Evolutionary conservation across 2,113 vertebrate genomes (phyloP).

Genomic region (Pachypanchax playfairii): DNA sequence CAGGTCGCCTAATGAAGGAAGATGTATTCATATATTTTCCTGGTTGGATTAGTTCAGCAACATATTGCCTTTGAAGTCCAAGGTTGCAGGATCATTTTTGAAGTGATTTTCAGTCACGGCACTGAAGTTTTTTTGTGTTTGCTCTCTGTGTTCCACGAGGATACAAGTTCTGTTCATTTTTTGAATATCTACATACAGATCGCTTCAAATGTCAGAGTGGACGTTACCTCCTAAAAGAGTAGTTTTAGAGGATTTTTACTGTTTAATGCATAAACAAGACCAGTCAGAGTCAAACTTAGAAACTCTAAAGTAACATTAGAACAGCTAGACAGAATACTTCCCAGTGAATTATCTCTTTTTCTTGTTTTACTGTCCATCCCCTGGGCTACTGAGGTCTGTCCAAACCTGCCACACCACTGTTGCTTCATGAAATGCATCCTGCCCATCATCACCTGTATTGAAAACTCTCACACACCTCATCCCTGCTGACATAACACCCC

Average conservation of each 20-base stretch:
- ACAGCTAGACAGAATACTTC: slow-evolving; percentile 21
- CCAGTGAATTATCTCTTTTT: background rate
- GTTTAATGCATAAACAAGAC: background rate
- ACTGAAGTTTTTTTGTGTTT: slow-evolving; percentile 67
- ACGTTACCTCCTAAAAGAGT: slow-evolving; percentile 15
- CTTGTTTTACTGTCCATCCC: slow-evolving; percentile 34
- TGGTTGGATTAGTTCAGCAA: slow-evolving; percentile 69
- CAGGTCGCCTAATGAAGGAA: slow-evolving; percentile 78
- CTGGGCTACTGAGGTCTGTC: slow-evolving; percentile 37
- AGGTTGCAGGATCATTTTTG: slow-evolving; percentile 70
- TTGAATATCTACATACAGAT: slow-evolving; percentile 39
- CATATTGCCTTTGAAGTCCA: slow-evolving; percentile 76
- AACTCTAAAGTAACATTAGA: background rate
- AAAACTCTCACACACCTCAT: slow-evolving; percentile 67
- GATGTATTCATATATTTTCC: slow-evolving; percentile 76
- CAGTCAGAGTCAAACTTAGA: too few relatives aligned
- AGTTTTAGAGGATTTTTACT: slow-evolving; percentile 25
- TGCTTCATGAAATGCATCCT: slow-evolving; percentile 48
- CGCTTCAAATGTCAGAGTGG: background rate
- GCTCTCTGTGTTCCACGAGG: slow-evolving; percentile 46
- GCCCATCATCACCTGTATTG: slow-evolving; percentile 74
- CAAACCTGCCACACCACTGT: slow-evolving; percentile 47
- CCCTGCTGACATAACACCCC: slow-evolving; percentile 56
- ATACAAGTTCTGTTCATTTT: slow-evolving; percentile 52
- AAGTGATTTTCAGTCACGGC: slow-evolving; percentile 73